These are phyloP conservation scores for Darevskia mixta DNA, from an alignment of 2,797 vertebrate species.

Conservation along the genomic window DNA sequence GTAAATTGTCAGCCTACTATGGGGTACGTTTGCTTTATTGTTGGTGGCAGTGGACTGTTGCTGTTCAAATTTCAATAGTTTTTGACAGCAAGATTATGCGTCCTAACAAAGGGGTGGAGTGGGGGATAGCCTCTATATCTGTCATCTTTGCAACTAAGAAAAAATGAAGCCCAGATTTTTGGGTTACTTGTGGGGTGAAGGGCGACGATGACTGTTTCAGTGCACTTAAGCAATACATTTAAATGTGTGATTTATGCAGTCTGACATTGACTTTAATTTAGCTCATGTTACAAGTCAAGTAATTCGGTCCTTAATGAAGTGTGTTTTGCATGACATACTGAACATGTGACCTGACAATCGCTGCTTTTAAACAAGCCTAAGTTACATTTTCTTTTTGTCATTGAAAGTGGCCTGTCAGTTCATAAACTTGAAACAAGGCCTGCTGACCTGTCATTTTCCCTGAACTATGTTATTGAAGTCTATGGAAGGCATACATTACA, in stretches of 20 bases:
- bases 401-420: slow-evolving; percentile 67
- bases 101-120: slow-evolving; percentile 26
- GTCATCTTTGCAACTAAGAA: slow-evolving; percentile 36
- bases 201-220: slow-evolving; percentile 57
- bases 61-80: slow-evolving; percentile 29
- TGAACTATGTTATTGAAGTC: slow-evolving; percentile 45
- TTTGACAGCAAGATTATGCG: slow-evolving; percentile 55
- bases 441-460: slow-evolving; percentile 47
- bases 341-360: slow-evolving; percentile 71
- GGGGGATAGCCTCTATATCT: slow-evolving; percentile 18
- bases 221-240: slow-evolving; percentile 67
- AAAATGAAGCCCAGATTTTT: slow-evolving; percentile 62
- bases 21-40: slow-evolving; percentile 26
- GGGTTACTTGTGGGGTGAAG: slow-evolving; percentile 63
- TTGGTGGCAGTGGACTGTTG: slow-evolving; percentile 18
- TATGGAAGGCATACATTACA: slow-evolving; percentile 39
- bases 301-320: slow-evolving; percentile 78
- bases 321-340: slow-evolving; percentile 69
- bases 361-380: slow-evolving; percentile 64
- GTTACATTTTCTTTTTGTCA: slow-evolving; percentile 75
- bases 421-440: slow-evolving; percentile 71
- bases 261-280: slow-evolving; percentile 74
- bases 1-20: slow-evolving; percentile 15
- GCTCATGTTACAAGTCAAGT: slow-evolving; percentile 74
- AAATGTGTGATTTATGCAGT: slow-evolving; percentile 74